These are phyloP conservation scores for Heptranchias perlo DNA, from an alignment of 2,113 vertebrate species.

Conservation along the genomic window DNA sequence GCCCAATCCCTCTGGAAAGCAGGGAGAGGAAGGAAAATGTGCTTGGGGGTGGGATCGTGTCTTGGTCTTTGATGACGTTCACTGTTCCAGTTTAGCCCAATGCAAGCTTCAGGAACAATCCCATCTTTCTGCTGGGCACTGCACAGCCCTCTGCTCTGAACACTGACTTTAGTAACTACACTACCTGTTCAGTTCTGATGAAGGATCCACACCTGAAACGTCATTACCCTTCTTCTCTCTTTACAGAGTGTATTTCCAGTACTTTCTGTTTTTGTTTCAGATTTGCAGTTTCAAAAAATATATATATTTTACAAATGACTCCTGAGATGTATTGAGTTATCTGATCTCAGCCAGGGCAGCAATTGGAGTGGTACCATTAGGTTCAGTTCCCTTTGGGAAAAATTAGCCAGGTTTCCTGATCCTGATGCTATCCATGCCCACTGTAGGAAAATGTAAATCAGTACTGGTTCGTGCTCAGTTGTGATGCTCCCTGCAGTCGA, in stretches of 20 bases:
- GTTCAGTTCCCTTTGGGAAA: neutral
- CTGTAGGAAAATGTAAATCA: neutral
- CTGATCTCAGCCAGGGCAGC: neutral
- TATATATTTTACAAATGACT: neutral
- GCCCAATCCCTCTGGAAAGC: neutral
- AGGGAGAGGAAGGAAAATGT: neutral
- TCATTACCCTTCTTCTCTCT: neutral
- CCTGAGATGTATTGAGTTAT: neutral
- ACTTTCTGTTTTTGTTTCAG: neutral
- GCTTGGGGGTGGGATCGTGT: neutral
- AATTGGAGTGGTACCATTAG: neutral
- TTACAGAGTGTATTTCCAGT: neutral
- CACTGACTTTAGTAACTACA: neutral
- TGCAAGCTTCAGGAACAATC: neutral
- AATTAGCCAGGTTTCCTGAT: neutral
- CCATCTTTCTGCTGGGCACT: neutral
- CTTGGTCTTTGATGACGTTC: neutral
- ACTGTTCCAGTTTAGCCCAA: neutral
- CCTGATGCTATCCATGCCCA: neutral
- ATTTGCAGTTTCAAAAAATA: neutral
- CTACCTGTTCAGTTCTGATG: neutral
- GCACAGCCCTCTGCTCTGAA: neutral
- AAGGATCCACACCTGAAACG: neutral
- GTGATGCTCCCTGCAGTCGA: neutral
- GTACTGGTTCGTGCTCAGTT: neutral